phyloP scores from a whole-genome alignment of 2,113 vertebrate genomes.

The Mugil cephalus region DNA sequence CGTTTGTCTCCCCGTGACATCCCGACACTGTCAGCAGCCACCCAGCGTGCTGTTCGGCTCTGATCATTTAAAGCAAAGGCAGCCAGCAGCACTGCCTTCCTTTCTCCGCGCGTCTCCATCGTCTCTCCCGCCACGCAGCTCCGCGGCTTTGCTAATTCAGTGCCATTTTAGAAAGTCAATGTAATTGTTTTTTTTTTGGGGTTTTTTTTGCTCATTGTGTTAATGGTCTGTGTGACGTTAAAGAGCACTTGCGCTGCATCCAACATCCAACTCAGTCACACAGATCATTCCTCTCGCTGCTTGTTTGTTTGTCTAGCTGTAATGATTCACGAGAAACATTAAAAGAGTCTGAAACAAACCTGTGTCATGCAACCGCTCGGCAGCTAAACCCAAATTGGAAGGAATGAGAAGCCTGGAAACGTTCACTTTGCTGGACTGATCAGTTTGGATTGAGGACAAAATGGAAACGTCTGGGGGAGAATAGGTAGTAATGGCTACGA shows the following conservation, averaged over 20 bases:
- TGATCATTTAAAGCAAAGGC: neutral
- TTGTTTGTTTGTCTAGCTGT: constrained; percentile 60
- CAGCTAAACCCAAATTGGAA: neutral
- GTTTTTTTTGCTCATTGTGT: constrained; percentile 78
- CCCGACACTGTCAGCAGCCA: neutral
- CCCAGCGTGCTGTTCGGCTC: neutral
- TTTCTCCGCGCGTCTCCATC: neutral
- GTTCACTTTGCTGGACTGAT: neutral
- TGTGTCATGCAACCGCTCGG: neutral
- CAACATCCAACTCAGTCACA: constrained; percentile 56
- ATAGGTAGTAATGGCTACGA: neutral
- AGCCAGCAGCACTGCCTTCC: constrained; percentile 1
- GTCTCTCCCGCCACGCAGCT: constrained; percentile 12
- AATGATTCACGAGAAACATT: constrained; percentile 70
- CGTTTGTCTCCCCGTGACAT: neutral
- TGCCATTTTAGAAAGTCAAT: constrained; percentile 80
- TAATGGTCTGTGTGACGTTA: constrained; percentile 71
- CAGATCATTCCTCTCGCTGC: constrained; percentile 37
- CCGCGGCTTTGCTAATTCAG: constrained; percentile 69
- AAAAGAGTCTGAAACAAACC: constrained; percentile 50
- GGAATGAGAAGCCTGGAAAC: neutral
- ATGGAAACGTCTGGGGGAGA: neutral
- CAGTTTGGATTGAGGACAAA: neutral
- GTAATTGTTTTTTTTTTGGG: constrained; percentile 80
- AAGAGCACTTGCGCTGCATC: constrained; percentile 61